Conservation (phyloP, 2,888 invertebrate species). For the Cephus pulcher region DNA sequence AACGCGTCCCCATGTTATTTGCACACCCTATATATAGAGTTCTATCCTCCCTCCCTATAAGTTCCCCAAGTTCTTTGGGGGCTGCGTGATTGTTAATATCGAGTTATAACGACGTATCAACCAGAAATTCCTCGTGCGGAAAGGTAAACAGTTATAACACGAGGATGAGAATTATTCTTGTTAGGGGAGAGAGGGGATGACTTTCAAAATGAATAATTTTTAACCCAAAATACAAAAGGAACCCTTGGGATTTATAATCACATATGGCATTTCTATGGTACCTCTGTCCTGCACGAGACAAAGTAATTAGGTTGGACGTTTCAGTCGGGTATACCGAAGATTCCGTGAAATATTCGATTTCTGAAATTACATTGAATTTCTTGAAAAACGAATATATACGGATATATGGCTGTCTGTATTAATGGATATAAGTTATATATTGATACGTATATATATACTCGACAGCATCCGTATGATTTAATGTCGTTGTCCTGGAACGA, state of each 20-base stretch:
- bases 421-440: background rate
- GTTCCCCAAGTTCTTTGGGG: background rate
- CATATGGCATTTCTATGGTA: background rate
- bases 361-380: background rate
- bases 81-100: slow-evolving; percentile 11
- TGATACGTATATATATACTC: background rate
- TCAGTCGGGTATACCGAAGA: too few species aligned
- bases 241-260: background rate
- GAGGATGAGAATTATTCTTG: background rate
- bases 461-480: background rate
- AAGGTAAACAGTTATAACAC: background rate
- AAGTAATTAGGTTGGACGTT: too few species aligned
- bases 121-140: background rate
- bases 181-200: background rate
- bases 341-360: too few species aligned
- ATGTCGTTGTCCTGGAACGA: background rate
- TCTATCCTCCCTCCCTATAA: background rate
- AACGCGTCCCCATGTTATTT: slow-evolving; percentile 2
- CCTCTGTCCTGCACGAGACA: too few species aligned
- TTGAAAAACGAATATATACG: background rate
- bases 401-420: background rate
- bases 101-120: slow-evolving; percentile 7
- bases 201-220: background rate
- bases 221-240: background rate
- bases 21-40: background rate